These are phyloP conservation scores for Thymelicus acteon DNA, from an alignment of 2,888 invertebrate genomes.

Conservation along the genomic window DNA sequence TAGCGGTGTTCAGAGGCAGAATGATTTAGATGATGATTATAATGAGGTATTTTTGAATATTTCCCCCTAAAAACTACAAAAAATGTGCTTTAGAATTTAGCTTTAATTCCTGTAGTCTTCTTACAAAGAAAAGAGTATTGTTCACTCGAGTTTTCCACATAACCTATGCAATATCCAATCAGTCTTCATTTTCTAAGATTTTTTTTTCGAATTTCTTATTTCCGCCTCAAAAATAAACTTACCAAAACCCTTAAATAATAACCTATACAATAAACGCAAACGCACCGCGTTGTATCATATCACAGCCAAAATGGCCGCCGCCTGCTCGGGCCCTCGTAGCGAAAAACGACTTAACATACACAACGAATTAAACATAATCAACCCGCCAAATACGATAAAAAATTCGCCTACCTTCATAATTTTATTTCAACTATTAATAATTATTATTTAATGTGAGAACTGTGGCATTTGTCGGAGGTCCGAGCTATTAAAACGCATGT, in stretches of 20 bases:
- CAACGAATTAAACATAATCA: conserved; percentile 9
- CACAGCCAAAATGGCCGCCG: conserved; percentile 77
- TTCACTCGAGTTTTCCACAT: background rate
- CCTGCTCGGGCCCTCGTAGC: conserved; percentile 41
- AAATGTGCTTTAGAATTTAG: no score
- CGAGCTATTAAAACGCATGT: no score
- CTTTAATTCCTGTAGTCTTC: no score
- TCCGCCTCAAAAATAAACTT: conserved; percentile 14
- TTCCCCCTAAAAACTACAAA: no score
- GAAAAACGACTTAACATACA: conserved; percentile 9
- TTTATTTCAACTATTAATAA: background rate
- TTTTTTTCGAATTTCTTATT: background rate
- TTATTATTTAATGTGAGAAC: background rate
- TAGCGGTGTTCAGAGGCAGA: no score
- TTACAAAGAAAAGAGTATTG: no score
- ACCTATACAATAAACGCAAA: conserved; percentile 40
- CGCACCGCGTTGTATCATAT: conserved; percentile 54
- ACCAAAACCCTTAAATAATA: conserved; percentile 45
- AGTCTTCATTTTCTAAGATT: conserved; percentile 17
- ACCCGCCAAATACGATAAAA: conserved; percentile 4
- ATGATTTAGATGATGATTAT: no score
- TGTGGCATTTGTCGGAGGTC: no score
- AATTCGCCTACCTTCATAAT: conserved; percentile 9
- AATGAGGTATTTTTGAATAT: no score
- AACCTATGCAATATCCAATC: conserved; percentile 27